Base-by-base conservation (phyloP, 2,888 invertebrate species). In the Amblyteles armatorius region DNA sequence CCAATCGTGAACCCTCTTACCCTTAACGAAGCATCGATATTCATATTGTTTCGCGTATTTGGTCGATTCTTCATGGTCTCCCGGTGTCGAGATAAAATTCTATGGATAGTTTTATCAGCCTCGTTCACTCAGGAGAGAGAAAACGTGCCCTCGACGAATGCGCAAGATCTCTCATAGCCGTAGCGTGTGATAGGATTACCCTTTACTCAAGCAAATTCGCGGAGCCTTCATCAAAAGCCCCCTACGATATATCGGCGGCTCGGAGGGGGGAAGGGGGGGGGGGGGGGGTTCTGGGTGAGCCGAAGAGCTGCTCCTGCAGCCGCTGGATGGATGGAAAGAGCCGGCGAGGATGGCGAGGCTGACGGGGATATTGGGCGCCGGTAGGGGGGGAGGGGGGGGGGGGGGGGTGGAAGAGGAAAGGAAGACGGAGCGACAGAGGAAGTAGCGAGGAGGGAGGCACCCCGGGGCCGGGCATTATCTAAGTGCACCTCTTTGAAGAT, bases 401-500 rank as follows among this genome's bases (percentile, higher is more conserved):
- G 26, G 26, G 26, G 1, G 29, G 50, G 63, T 69, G 77, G 74
- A 77, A 40, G 86, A 83, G 86, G 72, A 86, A 85, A 83, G 83
- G 82, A 86, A 79, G 79, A 78, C 72, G 73, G 82, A 83, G 78
- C 82, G 81, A 76, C 76, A 76, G 81, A 79, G 76, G 71, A 77
- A 79, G 77, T 67, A 79, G 72, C 67, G 83, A 84, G 83, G 87
- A 85, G 83, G 83, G 86, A 72, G 68, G 86, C 77, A 76, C 88
- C 88, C 88, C 89, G 89, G 88, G 90, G 89, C 87, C 90, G 89
- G 91, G 93, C 92, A 94, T 94, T 94, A 93, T 94, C 94, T 94
- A 94, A 94, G 93, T 94, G 94, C 94, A 94, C 93, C 93, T 92
- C 93, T 93, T 93, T 93, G 93, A 94, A 94, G 93, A 94, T 93